Evolutionary conservation across 2,888 invertebrate genomes (phyloP).

Genomic region (Perithous albicinctus): DNA sequence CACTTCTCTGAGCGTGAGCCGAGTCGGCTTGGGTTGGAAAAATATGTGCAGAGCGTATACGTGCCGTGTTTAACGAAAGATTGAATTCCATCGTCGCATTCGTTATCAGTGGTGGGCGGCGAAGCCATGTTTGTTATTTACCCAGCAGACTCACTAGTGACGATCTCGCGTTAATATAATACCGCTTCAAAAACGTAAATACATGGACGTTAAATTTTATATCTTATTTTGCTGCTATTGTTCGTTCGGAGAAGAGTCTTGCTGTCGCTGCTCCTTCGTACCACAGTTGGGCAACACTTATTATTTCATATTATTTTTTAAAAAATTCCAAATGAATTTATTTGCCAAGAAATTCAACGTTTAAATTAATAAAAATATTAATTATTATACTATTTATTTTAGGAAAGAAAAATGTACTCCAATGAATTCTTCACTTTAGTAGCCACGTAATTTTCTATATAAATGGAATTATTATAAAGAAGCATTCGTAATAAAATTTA

Average conservation of each 20-base stretch:
- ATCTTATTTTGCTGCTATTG: background rate
- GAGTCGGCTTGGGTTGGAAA: no score
- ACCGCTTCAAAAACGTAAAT: background rate
- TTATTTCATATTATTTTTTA: background rate
- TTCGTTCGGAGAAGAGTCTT: background rate
- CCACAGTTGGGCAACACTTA: background rate
- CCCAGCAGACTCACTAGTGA: slow-evolving; percentile 32
- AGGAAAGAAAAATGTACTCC: background rate
- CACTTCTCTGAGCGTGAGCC: no score
- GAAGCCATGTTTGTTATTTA: slow-evolving; percentile 58
- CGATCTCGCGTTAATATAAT: slow-evolving; percentile 27
- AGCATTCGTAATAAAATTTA: background rate
- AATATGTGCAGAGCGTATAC: background rate
- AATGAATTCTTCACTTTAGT: background rate
- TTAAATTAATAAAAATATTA: background rate
- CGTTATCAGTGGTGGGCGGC: slow-evolving; percentile 63
- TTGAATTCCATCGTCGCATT: slow-evolving; percentile 53
- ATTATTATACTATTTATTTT: background rate
- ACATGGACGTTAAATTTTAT: background rate
- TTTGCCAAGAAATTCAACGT: background rate
- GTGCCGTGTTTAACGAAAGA: slow-evolving; percentile 49
- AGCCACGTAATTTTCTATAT: no score
- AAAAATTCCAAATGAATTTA: background rate
- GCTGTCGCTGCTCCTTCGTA: background rate
- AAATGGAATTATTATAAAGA: background rate